Conservation (phyloP, 2,113 vertebrate genomes). For the Upupa epops region DNA sequence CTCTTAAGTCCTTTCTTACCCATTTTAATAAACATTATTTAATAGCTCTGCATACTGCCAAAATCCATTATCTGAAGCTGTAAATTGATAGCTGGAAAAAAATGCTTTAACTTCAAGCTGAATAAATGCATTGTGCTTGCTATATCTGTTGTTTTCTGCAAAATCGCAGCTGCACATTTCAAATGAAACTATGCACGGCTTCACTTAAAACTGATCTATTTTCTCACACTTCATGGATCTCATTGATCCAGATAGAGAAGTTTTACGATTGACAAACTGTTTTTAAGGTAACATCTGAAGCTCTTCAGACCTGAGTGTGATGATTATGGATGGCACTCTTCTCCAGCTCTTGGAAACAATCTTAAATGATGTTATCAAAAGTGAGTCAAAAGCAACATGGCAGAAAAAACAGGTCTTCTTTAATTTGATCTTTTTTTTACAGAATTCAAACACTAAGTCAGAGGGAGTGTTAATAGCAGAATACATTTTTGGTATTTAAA, state of each 20-base stretch:
- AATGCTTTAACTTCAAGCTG: slow-evolving; percentile 28
- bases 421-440: not conserved
- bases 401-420: not conserved
- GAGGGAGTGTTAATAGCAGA: not conserved
- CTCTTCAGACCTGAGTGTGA: not conserved
- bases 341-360: not conserved
- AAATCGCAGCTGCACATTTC: slow-evolving; percentile 48
- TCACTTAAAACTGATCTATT: slow-evolving; percentile 22
- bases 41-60: slow-evolving; percentile 54
- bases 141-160: slow-evolving; percentile 40
- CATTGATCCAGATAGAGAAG: not conserved
- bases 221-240: slow-evolving; percentile 34
- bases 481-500: not conserved
- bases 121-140: slow-evolving; percentile 58
- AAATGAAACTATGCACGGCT: slow-evolving; percentile 16
- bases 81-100: slow-evolving; percentile 67
- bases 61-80: slow-evolving; percentile 67
- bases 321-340: not conserved
- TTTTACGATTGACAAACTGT: not conserved
- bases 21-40: slow-evolving; percentile 68
- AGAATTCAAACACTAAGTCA: not conserved
- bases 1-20: slow-evolving; percentile 56
- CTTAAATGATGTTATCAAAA: not conserved
- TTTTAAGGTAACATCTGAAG: slow-evolving; percentile 1
- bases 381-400: not conserved